Evolutionary conservation across 1,140 invertebrate species (phyloP), one percentile per base, ranked within the genome.

Genomic region (Mactra quadrangularis): DNA sequence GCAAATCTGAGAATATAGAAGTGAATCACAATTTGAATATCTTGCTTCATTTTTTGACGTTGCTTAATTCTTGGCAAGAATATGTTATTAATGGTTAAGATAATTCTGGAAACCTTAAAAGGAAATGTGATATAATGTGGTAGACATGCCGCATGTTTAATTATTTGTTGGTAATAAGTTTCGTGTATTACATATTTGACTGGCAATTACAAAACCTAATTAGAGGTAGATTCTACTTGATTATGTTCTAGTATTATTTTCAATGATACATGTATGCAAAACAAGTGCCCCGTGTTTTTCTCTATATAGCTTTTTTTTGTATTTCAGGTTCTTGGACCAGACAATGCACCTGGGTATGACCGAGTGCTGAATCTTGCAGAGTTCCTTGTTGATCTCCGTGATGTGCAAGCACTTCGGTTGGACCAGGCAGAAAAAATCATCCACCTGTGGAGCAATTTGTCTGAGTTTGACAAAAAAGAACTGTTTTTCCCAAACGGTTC

Each of bases 301-400:
- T 13, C n/a, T n/a, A n/a, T n/a, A n/a, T n/a, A n/a, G n/a, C n/a
- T n/a, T n/a, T n/a, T 75, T 38, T 59, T 33, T 59, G 31, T 59
- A 59, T 77, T 77, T 29, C 74, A 77, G 74, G 74, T 77, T 59
- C 60, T 62, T 77, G 74, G 74, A 31, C 74, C 74, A 77, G 74
- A 77, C 74, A 77, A 77, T 77, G 47, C 64, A 25, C 74, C 60
- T 33, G 74, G 74, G 1, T 77, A 77, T 77, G 74, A 77, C 52
- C 62, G 64, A 33, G 74, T 77, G 45, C 57, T 77, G 15, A 64
- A 77, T 45, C 57, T 64, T 62, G 74, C 74, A 13, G 45, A 77
- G 60, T 77, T 77, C 29, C 74, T 77, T 47, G 74, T 77, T 47
- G 57, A 50, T 9, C 45, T 77, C 1, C 57, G 74, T 1, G 74